A percentile compares a stretch with the other conserved stretches of the same genome.
Evolutionary conservation across 2,797 vertebrate species (phyloP).

Genomic region (Schizothorax lantsangensis): DNA sequence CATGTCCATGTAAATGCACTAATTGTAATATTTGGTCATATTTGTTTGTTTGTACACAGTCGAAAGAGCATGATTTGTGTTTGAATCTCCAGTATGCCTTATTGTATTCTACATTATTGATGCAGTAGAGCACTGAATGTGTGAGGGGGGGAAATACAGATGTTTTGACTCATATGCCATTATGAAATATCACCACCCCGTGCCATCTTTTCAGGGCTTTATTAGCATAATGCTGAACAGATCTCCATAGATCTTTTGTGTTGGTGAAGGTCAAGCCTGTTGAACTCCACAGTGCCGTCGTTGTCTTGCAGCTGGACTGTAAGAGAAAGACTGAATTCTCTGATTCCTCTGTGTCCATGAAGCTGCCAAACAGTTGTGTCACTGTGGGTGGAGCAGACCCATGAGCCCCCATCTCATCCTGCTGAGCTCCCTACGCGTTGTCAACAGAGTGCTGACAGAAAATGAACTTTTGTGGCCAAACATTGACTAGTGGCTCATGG

Average conservation of each 20-base stretch:
- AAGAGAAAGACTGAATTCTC: constrained; percentile 48
- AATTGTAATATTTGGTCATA: background rate
- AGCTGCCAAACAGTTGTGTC: constrained; percentile 41
- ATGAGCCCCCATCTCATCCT: background rate
- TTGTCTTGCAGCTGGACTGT: constrained; percentile 29
- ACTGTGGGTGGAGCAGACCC: constrained; percentile 25
- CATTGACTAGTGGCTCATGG: background rate
- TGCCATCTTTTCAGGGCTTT: constrained; percentile 19
- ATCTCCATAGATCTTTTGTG: constrained; percentile 43
- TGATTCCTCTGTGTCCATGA: constrained; percentile 4
- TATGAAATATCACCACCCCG: constrained; percentile 42
- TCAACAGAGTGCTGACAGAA: background rate
- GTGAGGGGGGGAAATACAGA: background rate
- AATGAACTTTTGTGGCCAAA: background rate
- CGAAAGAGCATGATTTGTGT: background rate
- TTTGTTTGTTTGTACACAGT: background rate
- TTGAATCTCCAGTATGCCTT: background rate
- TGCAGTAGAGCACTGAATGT: background rate
- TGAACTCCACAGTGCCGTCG: constrained; percentile 26
- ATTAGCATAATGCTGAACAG: constrained; percentile 43
- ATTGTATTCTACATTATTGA: background rate
- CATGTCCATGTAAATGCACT: background rate
- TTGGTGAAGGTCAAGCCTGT: constrained; percentile 24
- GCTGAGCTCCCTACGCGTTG: background rate
- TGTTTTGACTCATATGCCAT: constrained; percentile 14